These are phyloP conservation scores for Xenops minutus DNA, from an alignment of 2,797 vertebrate species.

Conservation along the genomic window DNA sequence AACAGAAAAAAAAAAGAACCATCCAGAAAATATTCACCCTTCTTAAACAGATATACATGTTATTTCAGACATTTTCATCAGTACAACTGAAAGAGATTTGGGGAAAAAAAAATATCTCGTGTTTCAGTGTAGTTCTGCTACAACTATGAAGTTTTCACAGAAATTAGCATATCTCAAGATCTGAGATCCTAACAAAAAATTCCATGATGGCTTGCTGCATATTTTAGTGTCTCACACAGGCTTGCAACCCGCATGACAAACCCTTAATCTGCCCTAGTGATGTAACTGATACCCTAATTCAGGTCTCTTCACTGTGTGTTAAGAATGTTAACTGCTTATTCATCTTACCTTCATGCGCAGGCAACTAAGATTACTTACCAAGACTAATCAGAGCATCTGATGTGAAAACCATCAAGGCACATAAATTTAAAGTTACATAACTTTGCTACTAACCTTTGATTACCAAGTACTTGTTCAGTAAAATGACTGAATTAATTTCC, in stretches of 20 bases:
- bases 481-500: background rate
- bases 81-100: background rate
- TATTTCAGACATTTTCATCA: background rate
- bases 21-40: background rate
- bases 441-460: background rate
- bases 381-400: background rate
- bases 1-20: background rate
- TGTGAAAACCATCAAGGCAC: background rate
- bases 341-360: background rate
- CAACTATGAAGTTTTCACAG: accelerated
- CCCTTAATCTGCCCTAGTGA: background rate
- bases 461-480: background rate
- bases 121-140: background rate
- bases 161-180: accelerated
- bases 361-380: background rate
- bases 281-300: background rate
- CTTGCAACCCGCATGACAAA: accelerated
- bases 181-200: background rate
- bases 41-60: background rate
- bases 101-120: background rate
- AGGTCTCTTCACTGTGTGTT: background rate
- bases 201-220: accelerated
- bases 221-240: background rate
- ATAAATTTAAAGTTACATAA: background rate
- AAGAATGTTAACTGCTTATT: accelerated